Percentiles rank a stretch among this genome's conserved stretches.
phyloP scores from a whole-genome alignment of 2,113 vertebrate species.

The Zosterops hypoxanthus region DNA sequence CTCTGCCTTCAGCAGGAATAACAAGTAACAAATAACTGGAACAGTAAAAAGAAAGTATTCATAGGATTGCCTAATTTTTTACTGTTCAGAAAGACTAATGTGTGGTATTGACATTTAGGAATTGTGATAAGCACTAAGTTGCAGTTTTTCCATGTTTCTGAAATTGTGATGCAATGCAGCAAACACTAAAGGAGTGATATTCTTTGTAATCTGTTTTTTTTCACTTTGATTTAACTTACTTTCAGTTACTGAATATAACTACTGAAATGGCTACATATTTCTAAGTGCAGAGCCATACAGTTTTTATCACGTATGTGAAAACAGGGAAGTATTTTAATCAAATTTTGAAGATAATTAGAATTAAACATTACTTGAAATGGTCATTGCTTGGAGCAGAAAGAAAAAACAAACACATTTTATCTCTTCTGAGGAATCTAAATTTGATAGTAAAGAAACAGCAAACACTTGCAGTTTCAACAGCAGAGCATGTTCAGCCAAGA shows the following conservation, averaged over 20 bases:
- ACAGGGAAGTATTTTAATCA: neutral
- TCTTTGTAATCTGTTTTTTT: neutral
- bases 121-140: neutral
- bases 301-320: neutral
- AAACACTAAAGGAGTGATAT: neutral
- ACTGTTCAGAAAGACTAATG: neutral
- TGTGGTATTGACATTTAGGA: neutral
- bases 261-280: accelerated
- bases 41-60: neutral
- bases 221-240: neutral
- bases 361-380: neutral
- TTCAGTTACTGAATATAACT: neutral
- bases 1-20: neutral
- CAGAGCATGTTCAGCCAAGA: neutral
- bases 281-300: neutral
- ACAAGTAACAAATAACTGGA: neutral
- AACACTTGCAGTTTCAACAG: neutral
- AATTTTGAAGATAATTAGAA: neutral
- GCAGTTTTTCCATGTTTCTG: neutral
- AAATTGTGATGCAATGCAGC: neutral
- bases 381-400: neutral
- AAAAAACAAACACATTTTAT: neutral
- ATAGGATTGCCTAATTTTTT: neutral
- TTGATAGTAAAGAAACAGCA: neutral
- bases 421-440: neutral